Evolutionary conservation across 2,888 invertebrate species (phyloP).

Genomic region (Ectobius pallidus): DNA sequence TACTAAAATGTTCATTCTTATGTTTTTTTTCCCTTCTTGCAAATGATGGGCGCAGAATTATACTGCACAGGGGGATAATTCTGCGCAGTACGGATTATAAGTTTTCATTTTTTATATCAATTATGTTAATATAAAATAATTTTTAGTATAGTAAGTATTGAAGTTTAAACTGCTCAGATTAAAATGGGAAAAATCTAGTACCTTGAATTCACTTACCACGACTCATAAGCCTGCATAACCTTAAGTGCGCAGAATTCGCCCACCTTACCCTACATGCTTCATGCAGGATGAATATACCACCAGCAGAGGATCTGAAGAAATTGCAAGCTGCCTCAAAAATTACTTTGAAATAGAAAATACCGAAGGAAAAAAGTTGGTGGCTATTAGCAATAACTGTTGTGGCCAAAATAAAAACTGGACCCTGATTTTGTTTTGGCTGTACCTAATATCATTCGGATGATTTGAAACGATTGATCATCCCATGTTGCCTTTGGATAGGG

Average conservation of each 20-base stretch:
- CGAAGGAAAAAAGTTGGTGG: neutral
- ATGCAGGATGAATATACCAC: neutral
- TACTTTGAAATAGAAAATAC: neutral
- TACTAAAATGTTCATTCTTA: no score
- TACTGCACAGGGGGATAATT: no score
- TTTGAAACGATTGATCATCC: neutral
- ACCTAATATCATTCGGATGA: neutral
- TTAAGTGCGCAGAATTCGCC: no score
- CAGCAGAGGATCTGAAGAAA: neutral
- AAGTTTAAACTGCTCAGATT: no score
- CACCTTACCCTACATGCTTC: neutral
- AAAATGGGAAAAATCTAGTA: no score
- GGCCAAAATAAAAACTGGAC: neutral
- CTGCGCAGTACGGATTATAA: no score
- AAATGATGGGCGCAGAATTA: neutral
- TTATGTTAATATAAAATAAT: no score
- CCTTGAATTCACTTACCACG: no score
- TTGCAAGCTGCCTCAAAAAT: neutral
- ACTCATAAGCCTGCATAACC: no score
- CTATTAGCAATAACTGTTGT: neutral
- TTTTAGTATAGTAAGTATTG: no score
- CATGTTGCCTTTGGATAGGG: conserved; percentile 2
- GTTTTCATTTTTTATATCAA: no score
- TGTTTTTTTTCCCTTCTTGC: neutral
- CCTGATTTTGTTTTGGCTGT: neutral